Base-by-base conservation (phyloP, 2,888 invertebrate genomes). In the Protophormia terraenovae region DNA sequence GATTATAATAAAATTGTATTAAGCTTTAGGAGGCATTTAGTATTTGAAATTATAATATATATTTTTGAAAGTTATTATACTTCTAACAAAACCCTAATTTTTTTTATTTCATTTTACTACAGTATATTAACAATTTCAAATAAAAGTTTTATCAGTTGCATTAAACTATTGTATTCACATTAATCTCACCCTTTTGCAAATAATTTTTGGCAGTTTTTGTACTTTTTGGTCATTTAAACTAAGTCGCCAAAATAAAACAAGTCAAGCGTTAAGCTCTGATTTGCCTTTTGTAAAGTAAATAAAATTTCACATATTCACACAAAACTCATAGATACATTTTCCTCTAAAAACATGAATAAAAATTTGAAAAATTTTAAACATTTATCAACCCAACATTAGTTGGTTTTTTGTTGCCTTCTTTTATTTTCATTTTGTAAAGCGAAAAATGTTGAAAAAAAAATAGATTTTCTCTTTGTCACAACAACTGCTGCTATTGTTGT, bases 401-500 rank as follows among this genome's bases (percentile, higher is more conserved):
- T 47, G 22, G 16, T 27, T 66, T 66, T 66, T 64, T 60, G 10
- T 10, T 22, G 22, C 22, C 32, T 12, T 19, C 12, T 12, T 38
- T 64, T 47, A 29, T 47, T 50, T 29, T 14, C 24, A 24, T 16
- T 69, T 71, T 41, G 12, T n/a, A 32, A 79, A 60, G 5, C 8
- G 10, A 32, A 53, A 16, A 29, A 60, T n/a, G n/a, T n/a, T n/a
- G n/a, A n/a, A n/a, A n/a, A n/a, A 35, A 50, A 60, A 19, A 3
- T 10, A 66, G 22, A 41, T 41, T 58, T 47, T 58, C 27, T 35
- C 58, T 80, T 64, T 82, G 53, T 71, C 53, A 50, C 41, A 62
- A 19, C 50, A 69, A 55, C 53, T 69, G 55, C 55, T 66, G 60
- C 14, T 72, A 12, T 60, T 62, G 73, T 69, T 78, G 67, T 83